phyloP scores from a whole-genome alignment of 2,888 invertebrate genomes.

The Apotomis capreana region DNA sequence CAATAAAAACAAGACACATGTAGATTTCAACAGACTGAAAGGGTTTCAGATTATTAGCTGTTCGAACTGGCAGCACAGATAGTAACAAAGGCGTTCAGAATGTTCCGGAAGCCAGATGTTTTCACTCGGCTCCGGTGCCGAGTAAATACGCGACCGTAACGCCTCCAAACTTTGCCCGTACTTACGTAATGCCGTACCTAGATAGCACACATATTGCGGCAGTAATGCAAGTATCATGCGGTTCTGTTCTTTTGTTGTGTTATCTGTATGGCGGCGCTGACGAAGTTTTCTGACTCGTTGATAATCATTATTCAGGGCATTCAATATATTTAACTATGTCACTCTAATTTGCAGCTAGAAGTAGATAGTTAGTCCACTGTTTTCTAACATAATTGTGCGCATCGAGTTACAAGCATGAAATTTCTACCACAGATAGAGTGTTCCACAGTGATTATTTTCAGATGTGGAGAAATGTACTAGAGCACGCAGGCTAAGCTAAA shows the following conservation, averaged over 20 bases:
- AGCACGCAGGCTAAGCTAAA: too few species aligned
- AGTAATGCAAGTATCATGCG: not conserved
- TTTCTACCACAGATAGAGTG: too few species aligned
- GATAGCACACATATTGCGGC: slow-evolving; percentile 12
- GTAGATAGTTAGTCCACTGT: too few species aligned
- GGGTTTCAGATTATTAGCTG: slow-evolving; percentile 30
- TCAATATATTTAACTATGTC: too few species aligned
- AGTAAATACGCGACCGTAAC: slow-evolving; percentile 51
- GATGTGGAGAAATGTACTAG: too few species aligned
- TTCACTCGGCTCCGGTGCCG: slow-evolving; percentile 46
- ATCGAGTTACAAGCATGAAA: too few species aligned
- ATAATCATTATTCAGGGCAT: too few species aligned
- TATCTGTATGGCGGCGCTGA: too few species aligned
- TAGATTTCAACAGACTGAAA: slow-evolving; percentile 15
- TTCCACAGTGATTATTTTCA: too few species aligned
- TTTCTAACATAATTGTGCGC: too few species aligned
- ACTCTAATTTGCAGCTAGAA: too few species aligned
- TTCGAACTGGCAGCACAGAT: slow-evolving; percentile 13
- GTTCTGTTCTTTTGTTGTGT: not conserved
- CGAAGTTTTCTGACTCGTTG: too few species aligned
- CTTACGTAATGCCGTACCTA: slow-evolving; percentile 47
- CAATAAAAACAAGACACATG: not conserved
- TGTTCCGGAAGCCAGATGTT: slow-evolving; percentile 51
- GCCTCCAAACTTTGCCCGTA: slow-evolving; percentile 49
- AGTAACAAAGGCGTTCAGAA: slow-evolving; percentile 27